Conservation (phyloP, 2,113 vertebrate genomes). For the Felis catus region F.catus_Fca126_mat1.0 CM031417.1:17343001-17343500, state of each 20-base stretch:
- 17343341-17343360: too few species aligned
- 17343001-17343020: background rate
- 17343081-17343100: background rate
- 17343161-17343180: background rate
- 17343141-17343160: background rate
- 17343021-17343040: background rate
- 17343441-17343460: too few species aligned
- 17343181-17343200: conserved; percentile 47
- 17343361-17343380: too few species aligned
- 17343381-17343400: too few species aligned
- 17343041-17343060: background rate
- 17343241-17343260: background rate
- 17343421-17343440: too few species aligned
- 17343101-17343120: background rate
- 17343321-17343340: too few species aligned
- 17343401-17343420: too few species aligned
- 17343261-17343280: too few species aligned
- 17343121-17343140: background rate
- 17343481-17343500: too few species aligned
- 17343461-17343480: too few species aligned
- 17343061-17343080: background rate
- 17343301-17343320: too few species aligned
- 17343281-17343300: too few species aligned
- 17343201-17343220: conserved; percentile 26
- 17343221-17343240: background rate